Percentiles rank a stretch among this genome's conserved stretches.
These are phyloP conservation scores for Gibbula magus DNA, from an alignment of 2,888 invertebrate species.

Conservation along the genomic window DNA sequence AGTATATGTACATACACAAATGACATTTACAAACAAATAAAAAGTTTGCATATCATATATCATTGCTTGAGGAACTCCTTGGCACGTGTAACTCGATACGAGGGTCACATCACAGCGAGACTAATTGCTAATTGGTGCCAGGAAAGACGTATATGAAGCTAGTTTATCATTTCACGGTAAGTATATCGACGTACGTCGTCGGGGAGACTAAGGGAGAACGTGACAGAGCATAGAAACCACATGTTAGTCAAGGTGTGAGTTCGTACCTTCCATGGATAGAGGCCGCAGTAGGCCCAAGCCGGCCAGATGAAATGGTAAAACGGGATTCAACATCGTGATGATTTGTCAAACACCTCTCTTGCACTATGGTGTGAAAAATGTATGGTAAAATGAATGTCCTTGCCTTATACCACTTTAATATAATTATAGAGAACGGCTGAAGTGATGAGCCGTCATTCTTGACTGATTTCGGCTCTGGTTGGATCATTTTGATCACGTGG, in stretches of 20 bases:
- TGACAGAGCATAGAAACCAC: not conserved
- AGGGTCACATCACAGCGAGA: not conserved
- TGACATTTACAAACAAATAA: too few species aligned
- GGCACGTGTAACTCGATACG: not conserved
- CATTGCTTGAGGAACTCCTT: too few species aligned
- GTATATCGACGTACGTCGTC: constrained; percentile 28
- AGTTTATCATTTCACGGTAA: constrained; percentile 34
- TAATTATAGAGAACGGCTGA: not conserved
- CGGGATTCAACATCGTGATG: constrained; percentile 56
- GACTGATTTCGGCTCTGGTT: not conserved
- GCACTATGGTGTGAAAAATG: not conserved
- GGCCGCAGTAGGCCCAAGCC: constrained; percentile 62
- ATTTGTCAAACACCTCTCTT: not conserved
- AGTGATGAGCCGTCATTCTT: not conserved
- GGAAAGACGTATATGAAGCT: not conserved
- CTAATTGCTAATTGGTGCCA: not conserved
- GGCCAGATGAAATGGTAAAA: constrained; percentile 63
- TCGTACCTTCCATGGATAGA: constrained; percentile 62
- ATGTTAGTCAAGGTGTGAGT: not conserved
- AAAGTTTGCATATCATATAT: too few species aligned
- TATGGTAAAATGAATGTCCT: not conserved
- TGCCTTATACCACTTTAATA: not conserved
- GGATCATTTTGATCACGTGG: constrained; percentile 16
- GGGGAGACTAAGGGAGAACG: not conserved
- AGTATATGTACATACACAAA: too few species aligned